Base-by-base conservation (phyloP, 1,140 invertebrate species). In the Contarinia nasturtii region DNA sequence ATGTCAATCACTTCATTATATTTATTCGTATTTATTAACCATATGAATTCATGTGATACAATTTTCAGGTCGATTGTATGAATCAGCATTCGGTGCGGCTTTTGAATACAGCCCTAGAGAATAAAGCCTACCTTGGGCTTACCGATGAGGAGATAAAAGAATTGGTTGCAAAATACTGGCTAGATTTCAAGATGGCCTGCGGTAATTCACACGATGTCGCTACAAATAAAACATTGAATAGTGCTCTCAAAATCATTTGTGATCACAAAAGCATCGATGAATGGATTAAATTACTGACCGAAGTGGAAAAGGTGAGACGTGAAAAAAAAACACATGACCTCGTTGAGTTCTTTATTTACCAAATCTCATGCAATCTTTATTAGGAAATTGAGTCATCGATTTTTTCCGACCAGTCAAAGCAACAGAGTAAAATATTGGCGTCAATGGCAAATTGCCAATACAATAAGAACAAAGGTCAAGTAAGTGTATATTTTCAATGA, bases 401-500 rank as follows among this genome's bases (percentile, higher is more conserved):
- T n/a, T 18, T 40, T 40, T 7, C 14, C 3, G 37, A 40, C 14
- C 3, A 40, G 14, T 40, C 37, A 2, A 48, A 44, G 18, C 59
- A 62, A 46, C 50, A 61, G 1, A 49, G 60, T 8, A 51, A 48
- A 0, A 14, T 60, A 12, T 38, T 63, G 5, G 40, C 44, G 7
- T 45, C 58, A 7, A 55, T 58, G 17, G 51, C 60, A 45, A 62
- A 60, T 19, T 59, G 56, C 38, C 53, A 57, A 2, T 53, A 60
- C 20, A 62, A 58, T 51, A 53, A 49, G 21, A 54, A 58, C 22
- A 63, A 63, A 34, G 58, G 53, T 18, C 58, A 56, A 20, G 60
- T 62, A 44, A 55, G 59, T 52, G 19, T 33, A 10, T 36, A n/a
- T 36, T 8, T n/a, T n/a, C 8, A 10, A 10, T 40, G 37, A 7